Base-by-base conservation (phyloP, 2,113 vertebrate genomes). In the Lepus timidus region DNA sequence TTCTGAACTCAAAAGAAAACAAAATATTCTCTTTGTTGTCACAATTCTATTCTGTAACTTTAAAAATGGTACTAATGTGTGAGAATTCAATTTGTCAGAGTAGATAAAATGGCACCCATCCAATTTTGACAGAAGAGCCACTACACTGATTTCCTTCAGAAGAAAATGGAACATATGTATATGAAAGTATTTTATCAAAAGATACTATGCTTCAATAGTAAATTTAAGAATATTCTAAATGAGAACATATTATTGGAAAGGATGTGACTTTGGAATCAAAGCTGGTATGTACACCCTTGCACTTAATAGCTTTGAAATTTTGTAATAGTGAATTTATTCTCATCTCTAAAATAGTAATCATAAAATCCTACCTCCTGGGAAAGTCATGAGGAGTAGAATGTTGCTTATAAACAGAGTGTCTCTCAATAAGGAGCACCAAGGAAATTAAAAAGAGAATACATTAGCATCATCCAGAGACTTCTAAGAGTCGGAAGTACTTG, bases 21-120 rank as follows among this genome's bases (percentile, higher is more conserved):
- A 94, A 92, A 3, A 17, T 19, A 93, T 67, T 84, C 10, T 49
- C 16, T 22, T 91, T 95, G 80, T 29, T 79, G 67, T 83, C 39
- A n/a, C 14, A 71, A n/a, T 85, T 71, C 55, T 20, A 25, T 10
- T 44, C 44, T 3, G 0, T 27, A 86, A 84, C 3, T 13, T n/a
- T 27, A 74, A 90, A 85, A 90, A 76, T 1, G 12, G 5, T 58
- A 12, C 5, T 33, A 14, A 95, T 39, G 20, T 85, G 3, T 36
- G 39, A 90, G 74, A 20, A 16, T 51, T 64, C 29, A 22, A 25
- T 68, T 85, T 89, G 39, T 52, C 31, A 29, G 29, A 88, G 4
- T 1, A 0, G 39, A 65, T n/a, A 64, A 68, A 68, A 3, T 39
- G 61, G 6, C 33, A 80, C 1, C 84, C 44, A 22, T 74, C 89